Conservation (phyloP, 1,140 invertebrate species). For the Drosophila varians region DNA sequence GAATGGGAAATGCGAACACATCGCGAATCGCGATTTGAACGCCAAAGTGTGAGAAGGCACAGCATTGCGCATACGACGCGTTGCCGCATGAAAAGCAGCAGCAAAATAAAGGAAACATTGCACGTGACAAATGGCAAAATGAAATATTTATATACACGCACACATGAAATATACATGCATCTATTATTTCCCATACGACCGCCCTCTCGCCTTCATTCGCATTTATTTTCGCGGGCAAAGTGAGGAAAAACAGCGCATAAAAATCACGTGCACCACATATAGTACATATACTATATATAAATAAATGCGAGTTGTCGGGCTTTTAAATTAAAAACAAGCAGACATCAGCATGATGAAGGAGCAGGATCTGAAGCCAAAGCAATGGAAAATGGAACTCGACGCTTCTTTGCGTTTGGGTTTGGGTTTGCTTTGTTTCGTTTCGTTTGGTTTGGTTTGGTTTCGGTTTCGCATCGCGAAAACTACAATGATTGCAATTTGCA, state of each 20-base stretch:
- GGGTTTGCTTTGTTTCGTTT: slow-evolving; percentile 23
- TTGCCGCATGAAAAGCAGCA: slow-evolving; percentile 65
- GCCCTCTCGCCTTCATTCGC: slow-evolving; percentile 12
- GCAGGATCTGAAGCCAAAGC: slow-evolving; percentile 20
- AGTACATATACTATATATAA: slow-evolving; percentile 38
- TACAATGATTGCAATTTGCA: slow-evolving; percentile 76
- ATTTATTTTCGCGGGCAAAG: slow-evolving; percentile 13
- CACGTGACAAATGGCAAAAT: slow-evolving; percentile 79
- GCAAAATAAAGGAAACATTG: slow-evolving; percentile 41
- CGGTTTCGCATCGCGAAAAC: slow-evolving; percentile 18
- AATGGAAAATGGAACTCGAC: slow-evolving; percentile 30
- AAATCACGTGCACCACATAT: slow-evolving; percentile 69
- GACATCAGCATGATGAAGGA: slow-evolving; percentile 50
- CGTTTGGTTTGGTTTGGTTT: slow-evolving; percentile 28
- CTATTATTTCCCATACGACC: slow-evolving; percentile 35
- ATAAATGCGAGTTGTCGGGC: slow-evolving; percentile 69
- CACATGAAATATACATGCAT: slow-evolving; percentile 49
- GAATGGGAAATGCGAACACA: slow-evolving; percentile 8
- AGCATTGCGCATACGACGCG: slow-evolving; percentile 67
- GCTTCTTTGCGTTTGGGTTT: slow-evolving; percentile 22
- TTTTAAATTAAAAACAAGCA: slow-evolving; percentile 77
- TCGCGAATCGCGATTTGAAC: slow-evolving; percentile 43
- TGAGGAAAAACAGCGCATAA: slow-evolving; percentile 42
- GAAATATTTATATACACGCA: slow-evolving; percentile 69
- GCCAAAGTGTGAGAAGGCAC: slow-evolving; percentile 22